Evolutionary conservation across 2,113 vertebrate species (phyloP), one percentile per base, ranked within the genome.

Genomic region (Sebastes schlegelii): DNA sequence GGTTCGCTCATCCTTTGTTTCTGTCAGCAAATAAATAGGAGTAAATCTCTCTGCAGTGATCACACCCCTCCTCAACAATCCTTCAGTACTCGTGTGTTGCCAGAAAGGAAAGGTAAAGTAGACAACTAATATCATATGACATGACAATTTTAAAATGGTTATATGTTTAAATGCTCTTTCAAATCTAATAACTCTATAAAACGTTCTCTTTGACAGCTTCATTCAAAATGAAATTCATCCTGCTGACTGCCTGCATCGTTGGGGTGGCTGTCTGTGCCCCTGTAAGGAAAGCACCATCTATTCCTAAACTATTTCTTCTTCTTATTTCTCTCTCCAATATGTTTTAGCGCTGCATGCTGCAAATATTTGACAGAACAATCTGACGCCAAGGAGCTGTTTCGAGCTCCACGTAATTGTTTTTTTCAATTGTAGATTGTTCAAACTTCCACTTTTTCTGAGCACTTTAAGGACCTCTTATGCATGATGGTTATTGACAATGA

Each of bases 21-120:
- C 34, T 51, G 46, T 46, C 63, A 76, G 87, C 74, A 74, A 87
- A 94, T 94, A 95, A 93, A 94, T 91, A 92, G 92, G 84, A 78
- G 82, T n/a, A 69, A 75, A 84, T 86, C 84, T 62, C 74, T 21
- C 74, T 63, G 42, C 34, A 17, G 67, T 49, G 63, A 74, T 82
- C 84, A 81, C 80, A 87, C 16, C 61, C 23, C 52, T 80, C 74
- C 74, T 21, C 82, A 51, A n/a, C 74, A 66, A 71, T 62, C 73
- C 70, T 46, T 58, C 82, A 57, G 73, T 74, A 5, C 68, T 67
- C 52, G 46, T 65, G 43, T 73, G 77, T 74, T 51, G 63, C 67
- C 57, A 40, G 57, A 75, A 46, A 71, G 48, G 48, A 85, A 83
- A 89, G 91, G 88, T 93, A 91, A 89, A 64, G 69, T 73, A 61